Evolutionary conservation across 2,888 invertebrate species (phyloP).

Genomic region (Lamellibrachia columna): DNA sequence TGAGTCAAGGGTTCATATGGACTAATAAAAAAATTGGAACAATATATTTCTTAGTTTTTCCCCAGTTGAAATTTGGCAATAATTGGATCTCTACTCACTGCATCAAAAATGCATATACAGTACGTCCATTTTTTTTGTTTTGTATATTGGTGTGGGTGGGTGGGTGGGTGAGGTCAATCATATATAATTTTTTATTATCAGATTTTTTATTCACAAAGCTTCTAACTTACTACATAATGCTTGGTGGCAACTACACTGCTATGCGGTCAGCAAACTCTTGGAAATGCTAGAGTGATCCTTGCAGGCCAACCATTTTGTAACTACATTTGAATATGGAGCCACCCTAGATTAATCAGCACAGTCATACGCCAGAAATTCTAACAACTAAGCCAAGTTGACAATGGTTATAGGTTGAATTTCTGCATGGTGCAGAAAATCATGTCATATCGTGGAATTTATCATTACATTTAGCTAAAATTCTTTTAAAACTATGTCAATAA

Average conservation of each 20-base stretch:
- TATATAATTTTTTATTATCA: no score
- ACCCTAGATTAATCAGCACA: background rate
- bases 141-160: no score
- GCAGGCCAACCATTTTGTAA: background rate
- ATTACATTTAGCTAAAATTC: background rate
- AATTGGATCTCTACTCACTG: no score
- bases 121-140: no score
- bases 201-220: background rate
- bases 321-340: background rate
- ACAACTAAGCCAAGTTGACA: background rate
- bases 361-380: background rate
- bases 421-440: background rate
- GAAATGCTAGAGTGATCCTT: no score
- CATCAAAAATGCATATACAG: no score
- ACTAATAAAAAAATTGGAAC: no score
- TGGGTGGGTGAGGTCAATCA: no score
- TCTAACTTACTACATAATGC: background rate
- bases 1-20: no score
- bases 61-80: no score
- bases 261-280: background rate
- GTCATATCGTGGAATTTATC: background rate
- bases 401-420: background rate
- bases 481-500: background rate
- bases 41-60: no score
- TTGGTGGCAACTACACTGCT: background rate